Conservation (phyloP, 1,140 invertebrate species). For the Stegodyphus dumicola region DNA sequence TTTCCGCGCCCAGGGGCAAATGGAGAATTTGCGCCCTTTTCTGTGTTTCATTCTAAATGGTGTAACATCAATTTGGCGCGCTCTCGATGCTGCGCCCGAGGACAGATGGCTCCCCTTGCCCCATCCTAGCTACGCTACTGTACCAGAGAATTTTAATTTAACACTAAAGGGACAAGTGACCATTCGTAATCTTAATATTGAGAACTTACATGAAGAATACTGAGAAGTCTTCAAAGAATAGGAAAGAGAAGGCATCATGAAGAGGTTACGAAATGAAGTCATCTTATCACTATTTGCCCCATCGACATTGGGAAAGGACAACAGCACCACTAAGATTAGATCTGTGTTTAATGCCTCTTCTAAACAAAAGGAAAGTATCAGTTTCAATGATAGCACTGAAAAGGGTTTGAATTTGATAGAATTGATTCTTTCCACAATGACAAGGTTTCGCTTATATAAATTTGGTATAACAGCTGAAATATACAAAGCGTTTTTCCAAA, state of each 20-base stretch:
- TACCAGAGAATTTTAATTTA: not conserved
- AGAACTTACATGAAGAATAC: not conserved
- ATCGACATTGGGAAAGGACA: slow-evolving; percentile 56
- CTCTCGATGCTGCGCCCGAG: too few species aligned
- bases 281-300: slow-evolving; percentile 62
- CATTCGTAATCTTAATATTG: not conserved
- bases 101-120: too few species aligned
- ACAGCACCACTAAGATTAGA: slow-evolving; percentile 41
- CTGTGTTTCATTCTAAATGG: too few species aligned
- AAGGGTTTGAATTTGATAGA: slow-evolving; percentile 39
- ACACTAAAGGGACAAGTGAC: slow-evolving; percentile 1
- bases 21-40: too few species aligned
- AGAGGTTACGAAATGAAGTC: slow-evolving; percentile 30
- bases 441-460: slow-evolving; percentile 42
- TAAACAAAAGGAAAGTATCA: not conserved
- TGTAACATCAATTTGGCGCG: too few species aligned
- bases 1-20: too few species aligned
- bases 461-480: slow-evolving; percentile 54
- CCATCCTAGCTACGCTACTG: too few species aligned
- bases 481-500: slow-evolving; percentile 58
- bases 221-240: slow-evolving; percentile 7
- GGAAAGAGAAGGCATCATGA: slow-evolving; percentile 43
- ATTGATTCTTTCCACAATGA: slow-evolving; percentile 64
- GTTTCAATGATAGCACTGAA: slow-evolving; percentile 58
- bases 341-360: slow-evolving; percentile 47